Evolutionary conservation across 1,140 invertebrate genomes (phyloP), one percentile per base, ranked within the genome.

Genomic region (Leguminivora glycinivorella): DNA sequence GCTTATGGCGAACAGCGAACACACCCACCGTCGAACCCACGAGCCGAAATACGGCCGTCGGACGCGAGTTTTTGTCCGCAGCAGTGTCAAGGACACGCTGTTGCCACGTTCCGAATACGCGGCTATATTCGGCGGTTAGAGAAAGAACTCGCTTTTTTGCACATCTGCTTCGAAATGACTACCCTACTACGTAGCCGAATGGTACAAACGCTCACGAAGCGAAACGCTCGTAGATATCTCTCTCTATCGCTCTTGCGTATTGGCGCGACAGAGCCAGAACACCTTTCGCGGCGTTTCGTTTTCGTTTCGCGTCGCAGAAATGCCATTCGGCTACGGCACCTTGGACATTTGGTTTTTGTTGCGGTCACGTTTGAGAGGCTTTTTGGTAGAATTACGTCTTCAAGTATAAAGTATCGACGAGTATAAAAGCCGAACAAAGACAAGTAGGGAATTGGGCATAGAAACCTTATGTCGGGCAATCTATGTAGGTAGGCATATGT

Each of bases 11-110:
- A 74, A 71, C 74, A 75, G 58, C 58, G 66, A 74, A 71, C 74
- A 75, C 72, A 73, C 72, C 72, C 72, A 73, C 66, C 69, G 25
- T 38, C 56, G 69, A 83, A 85, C 83, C 83, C 83, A 85, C 78
- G 78, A 74, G 83, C 83, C 82, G 81, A 87, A 85, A 87, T 87
- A 71, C 83, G 83, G 79, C 76, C 80, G 83, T 80, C 81, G 14
- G 34, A 26, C 7, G 22, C 66, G n/a, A 85, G 80, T 84, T 86
- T 89, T 86, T 89, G 87, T 77, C 85, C 87, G 87, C 82, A 74
- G 79, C 72, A 89, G 87, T 89, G 87, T 89, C 87, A 89, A 89
- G 87, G 87, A 84, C 84, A 82, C 73, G 81, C 83, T 85, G 87
- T 89, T 87, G 83, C 84, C 82, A 88, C 72, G 84, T 81, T 80